phyloP scores from a whole-genome alignment of 2,797 vertebrate genomes.

The Lepidocolaptes lacrymiger region DNA sequence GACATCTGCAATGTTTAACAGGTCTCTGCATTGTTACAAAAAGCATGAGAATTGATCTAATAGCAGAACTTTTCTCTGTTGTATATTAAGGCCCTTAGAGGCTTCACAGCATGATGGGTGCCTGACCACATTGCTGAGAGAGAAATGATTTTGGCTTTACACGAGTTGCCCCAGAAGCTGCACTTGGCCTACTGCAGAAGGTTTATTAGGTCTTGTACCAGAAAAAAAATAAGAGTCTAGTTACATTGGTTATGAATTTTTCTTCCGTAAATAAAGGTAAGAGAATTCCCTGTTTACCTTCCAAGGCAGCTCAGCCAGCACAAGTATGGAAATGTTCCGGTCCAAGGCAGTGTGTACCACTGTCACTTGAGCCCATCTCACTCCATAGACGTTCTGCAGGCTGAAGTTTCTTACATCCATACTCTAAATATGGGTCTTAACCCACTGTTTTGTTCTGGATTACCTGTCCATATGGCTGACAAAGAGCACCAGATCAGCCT shows the following conservation, averaged over 20 bases:
- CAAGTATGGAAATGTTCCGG: not conserved
- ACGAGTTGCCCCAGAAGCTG: not conserved
- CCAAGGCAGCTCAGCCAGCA: not conserved
- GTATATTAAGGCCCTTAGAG: not conserved
- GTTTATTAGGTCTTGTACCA: not conserved
- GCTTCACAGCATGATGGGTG: accelerated
- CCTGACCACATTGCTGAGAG: not conserved
- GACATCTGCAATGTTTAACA: not conserved
- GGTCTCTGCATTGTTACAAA: not conserved
- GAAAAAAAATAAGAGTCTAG: not conserved
- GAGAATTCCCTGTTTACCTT: not conserved
- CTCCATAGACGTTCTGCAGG: not conserved
- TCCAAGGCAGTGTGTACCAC: not conserved
- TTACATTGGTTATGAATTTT: not conserved
- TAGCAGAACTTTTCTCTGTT: not conserved
- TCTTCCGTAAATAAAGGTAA: not conserved
- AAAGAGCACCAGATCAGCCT: not conserved
- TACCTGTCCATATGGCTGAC: accelerated
- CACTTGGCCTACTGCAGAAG: not conserved
- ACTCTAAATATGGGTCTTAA: not conserved
- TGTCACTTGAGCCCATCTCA: not conserved
- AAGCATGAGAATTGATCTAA: not conserved
- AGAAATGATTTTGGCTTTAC: not conserved
- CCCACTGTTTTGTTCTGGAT: not conserved
- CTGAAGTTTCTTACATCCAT: not conserved